Base-by-base conservation (phyloP, 2,888 invertebrate genomes). In the Himalopsyche kuldschensis region DNA sequence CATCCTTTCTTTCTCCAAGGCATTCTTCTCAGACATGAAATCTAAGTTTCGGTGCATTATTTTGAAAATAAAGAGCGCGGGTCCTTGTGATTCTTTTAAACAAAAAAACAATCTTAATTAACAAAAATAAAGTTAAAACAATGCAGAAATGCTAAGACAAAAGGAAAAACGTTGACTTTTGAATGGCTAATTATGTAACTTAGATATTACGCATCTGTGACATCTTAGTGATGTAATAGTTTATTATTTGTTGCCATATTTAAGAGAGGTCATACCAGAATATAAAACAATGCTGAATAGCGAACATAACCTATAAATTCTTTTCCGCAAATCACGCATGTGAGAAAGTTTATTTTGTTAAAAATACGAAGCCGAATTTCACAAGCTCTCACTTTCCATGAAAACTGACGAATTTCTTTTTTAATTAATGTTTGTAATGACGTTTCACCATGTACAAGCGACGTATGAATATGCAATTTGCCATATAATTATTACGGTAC, bases 361-460 rank as follows among this genome's bases (percentile, higher is more conserved):
- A 55, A 55, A 55, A 55, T 20, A 20, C 55, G n/a, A 8, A 5
- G 55, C 77, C 31, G 20, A 77, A 77, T 77, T 77, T 77, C 77
- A 35, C 77, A 77, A 77, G 35, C 77, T 77, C 77, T 77, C 77
- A 77, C 77, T 35, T 32, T 75, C 27, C 55, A 55, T 75, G 35
- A 77, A 35, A 77, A 77, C 35, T 31, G 35, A 77, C 77, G 32
- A 77, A 77, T 77, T 77, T 77, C 77, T 77, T 77, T 77, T 77
- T 77, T 55, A 55, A 55, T 55, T 55, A 20, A 55, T 55, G 55
- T n/a, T 20, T 24, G 55, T 55, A 55, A 55, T 24, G 55, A 55
- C 55, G 55, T 55, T 55, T 55, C 55, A 24, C 55, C 55, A 55
- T 55, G 10, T 55, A 55, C 20, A 6, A 20, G 8, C 20, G 24